phyloP scores from a whole-genome alignment of 2,888 invertebrate species.

The Protonemura montana region DNA sequence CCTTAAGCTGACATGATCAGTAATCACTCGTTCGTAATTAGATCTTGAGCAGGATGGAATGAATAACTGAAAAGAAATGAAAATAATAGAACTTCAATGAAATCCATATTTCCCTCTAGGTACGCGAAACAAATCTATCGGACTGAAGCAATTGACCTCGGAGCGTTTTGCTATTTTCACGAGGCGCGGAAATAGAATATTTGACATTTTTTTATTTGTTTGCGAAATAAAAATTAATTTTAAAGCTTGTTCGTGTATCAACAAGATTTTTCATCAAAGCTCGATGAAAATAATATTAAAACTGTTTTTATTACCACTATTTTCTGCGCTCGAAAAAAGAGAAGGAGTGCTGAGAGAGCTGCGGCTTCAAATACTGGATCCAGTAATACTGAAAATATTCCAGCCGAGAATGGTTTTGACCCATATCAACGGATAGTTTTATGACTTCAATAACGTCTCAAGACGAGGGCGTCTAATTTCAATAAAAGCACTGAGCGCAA shows the following conservation, averaged over 20 bases:
- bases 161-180: background rate
- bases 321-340: background rate
- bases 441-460: background rate
- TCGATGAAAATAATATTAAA: constrained; percentile 7
- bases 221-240: background rate
- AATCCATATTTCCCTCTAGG: background rate
- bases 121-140: background rate
- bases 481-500: background rate
- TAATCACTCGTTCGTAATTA: background rate
- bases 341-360: background rate
- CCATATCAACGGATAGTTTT: background rate
- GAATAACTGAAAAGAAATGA: background rate
- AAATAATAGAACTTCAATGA: background rate
- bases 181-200: background rate
- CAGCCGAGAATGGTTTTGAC: background rate
- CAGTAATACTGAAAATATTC: background rate
- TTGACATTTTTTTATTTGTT: background rate
- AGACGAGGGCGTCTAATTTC: background rate
- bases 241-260: background rate
- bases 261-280: background rate
- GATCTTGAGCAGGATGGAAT: background rate
- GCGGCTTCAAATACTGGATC: background rate
- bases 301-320: background rate
- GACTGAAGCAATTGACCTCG: background rate
- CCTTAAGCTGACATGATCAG: background rate